phyloP scores from a whole-genome alignment of 2,888 invertebrate species.

The Cepaea hortensis region DNA sequence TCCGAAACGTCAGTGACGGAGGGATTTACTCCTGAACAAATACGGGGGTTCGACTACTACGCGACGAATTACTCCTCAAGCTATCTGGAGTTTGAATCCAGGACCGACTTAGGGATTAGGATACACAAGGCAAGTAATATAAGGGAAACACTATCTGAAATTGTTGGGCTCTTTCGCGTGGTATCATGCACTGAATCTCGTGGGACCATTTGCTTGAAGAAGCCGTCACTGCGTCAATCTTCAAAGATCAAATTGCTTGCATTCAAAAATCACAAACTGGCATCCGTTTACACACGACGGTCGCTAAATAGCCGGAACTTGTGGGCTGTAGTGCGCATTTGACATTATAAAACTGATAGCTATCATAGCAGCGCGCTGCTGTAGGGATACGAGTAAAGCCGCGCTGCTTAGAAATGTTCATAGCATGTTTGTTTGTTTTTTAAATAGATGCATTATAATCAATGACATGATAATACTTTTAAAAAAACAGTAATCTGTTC shows the following conservation, averaged over 20 bases:
- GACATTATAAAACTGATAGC: background rate
- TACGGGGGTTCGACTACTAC: constrained; percentile 24
- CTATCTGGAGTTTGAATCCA: background rate
- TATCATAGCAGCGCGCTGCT: background rate
- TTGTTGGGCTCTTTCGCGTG: constrained; percentile 9
- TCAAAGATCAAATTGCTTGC: background rate
- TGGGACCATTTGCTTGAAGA: constrained; percentile 20
- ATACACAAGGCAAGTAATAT: background rate
- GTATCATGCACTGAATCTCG: constrained; percentile 25
- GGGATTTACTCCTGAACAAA: constrained; percentile 33
- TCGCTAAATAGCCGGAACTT: background rate
- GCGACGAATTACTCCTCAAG: background rate
- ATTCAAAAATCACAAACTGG: constrained; percentile 4
- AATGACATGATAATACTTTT: too few species aligned
- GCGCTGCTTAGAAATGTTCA: background rate
- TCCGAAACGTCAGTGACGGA: constrained; percentile 21
- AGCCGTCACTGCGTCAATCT: constrained; percentile 27
- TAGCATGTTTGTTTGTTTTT: background rate
- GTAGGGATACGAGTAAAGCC: background rate
- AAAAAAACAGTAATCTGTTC: too few species aligned
- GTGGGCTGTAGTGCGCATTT: too few species aligned
- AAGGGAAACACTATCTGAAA: constrained; percentile 38
- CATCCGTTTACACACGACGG: background rate
- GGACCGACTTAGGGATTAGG: constrained; percentile 28
- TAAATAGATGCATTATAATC: background rate